Base-by-base conservation (phyloP, 1,140 invertebrate species). In the Carcinoscorpius rotundicauda region DNA sequence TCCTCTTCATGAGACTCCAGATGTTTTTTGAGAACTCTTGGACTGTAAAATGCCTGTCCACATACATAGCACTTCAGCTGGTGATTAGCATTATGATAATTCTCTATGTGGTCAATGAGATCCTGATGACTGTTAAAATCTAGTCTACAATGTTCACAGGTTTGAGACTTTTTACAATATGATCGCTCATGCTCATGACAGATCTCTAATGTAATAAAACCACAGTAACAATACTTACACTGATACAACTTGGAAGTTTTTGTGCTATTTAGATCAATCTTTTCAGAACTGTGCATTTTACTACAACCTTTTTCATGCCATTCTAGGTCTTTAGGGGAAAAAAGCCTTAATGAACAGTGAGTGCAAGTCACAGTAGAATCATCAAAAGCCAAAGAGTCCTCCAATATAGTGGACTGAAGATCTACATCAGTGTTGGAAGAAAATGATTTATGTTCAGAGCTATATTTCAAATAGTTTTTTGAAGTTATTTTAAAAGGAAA, bases 231-330 rank as follows among this genome's bases (percentile, higher is more conserved):
- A 29, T 29, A 29, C 29, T 29, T 29, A 29, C 29, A 29, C 29
- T 29, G 29, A 29, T 29, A 29, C 29, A 29, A 29, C 29, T 29
- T 29, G 29, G 29, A 29, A 29, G 29, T 29, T 29, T 29, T 29
- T 29, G 29, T 29, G 29, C 29, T 1, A 29, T 29, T 29, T 1
- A 29, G 29, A 29, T 29, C 29, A 29, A 29, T 29, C 29, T 29
- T 29, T 57, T 57, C 56, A 4, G 56, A 11, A 10, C 56, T 29
- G 4, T 61, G 60, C 4, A 61, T 6, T 61, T 61, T 61, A 5
- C 11, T n/a, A 11, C 60, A 61, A 52, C 60, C n/a, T 52, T 61
- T 61, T 10, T 61, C 60, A 61, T 61, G 60, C 60, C 60, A 61
- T 9, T 50, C 48, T 52, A 61, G 48, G 11, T 61, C 60, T 11